Base-by-base conservation (phyloP, 2,888 invertebrate species). In the Bruchidius siliquastri region DNA sequence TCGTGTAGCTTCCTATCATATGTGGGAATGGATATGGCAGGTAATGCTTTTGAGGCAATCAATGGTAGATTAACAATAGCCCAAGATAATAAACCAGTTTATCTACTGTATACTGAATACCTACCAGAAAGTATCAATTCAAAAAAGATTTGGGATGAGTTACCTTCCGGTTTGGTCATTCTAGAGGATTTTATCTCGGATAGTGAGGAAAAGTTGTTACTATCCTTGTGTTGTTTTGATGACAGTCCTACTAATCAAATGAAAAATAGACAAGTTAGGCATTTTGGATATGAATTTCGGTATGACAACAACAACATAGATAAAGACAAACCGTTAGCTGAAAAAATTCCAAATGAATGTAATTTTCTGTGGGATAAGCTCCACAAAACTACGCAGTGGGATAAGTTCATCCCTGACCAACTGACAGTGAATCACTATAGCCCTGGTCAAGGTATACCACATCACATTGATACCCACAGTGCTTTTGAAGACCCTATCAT, bases 391-490 rank as follows among this genome's bases (percentile, higher is more conserved):
- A 74, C 74, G n/a, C 79, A 75, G 22, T 83, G 88, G 78, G 83
- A 85, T 22, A 86, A 87, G 74, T 87, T 87, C 69, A 76, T 83
- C 26, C 96, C 96, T 2, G 92, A 96, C 87, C 97, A 97, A 83
- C 83, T 96, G 70, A 97, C 97, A 0, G 90, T 96, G 0, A 97
- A 97, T 85, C 90, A 90, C 81, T 97, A 97, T 86, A 85, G 88
- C 74, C 93, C 95, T 70, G 96, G 97, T 20, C 96, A 96, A 89
- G 96, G 97, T 67, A 99, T 99, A 84, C 98, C 99, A 49, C 91
- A 94, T 0, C 99, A 99, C 86, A 92, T 97, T 21, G 99, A 99
- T 84, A 97, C 96, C 0, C 97, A 98, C 84, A 96, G 96, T 85
- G 94, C 96, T 0, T 99, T 99, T 87, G 93, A 94, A 78, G 93